Base-by-base conservation (phyloP, 2,797 vertebrate genomes). In the Erethizon dorsatum region DNA sequence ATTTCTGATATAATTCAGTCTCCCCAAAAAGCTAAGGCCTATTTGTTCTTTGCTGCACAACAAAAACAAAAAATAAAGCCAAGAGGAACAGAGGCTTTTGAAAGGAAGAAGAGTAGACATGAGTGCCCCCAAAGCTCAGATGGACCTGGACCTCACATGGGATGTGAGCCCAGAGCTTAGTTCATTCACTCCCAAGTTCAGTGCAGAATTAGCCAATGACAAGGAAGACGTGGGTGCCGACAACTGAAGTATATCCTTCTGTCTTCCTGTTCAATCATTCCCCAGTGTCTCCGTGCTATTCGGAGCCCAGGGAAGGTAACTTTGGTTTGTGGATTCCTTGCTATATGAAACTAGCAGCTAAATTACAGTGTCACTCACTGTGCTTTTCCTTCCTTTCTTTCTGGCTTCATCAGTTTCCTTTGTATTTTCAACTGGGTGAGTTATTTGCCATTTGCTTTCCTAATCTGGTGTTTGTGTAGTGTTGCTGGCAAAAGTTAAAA, bases 391-490 rank as follows among this genome's bases (percentile, higher is more conserved):
- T 71, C 61, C 69, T 88, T 73, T 69, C 24, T 86, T 92, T 79
- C 83, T 56, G 71, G 52, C 61, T 88, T 86, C 73, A 88, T 95
- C 47, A 71, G 61, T 85, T 96, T 79, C 50, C 71, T 37, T 94
- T 89, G 22, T 22, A 20, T 94, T 96, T 97, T 92, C 75, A 73
- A 37, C 3, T 13, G 37, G 57, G 33, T 93, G 83, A 96, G 22
- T 96, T 97, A 91, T 90, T 95, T 87, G n/a, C 88, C 69, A 75
- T 92, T 92, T 90, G 73, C 50, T 88, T 92, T 97, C 95, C 63
- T 94, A 89, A 91, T 73, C 90, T 73, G 28, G 22, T 85, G 59
- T 95, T 90, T 79, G 67, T 78, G 47, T 52, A 90, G 28, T 71
- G 54, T 91, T 65, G 12, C 33, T 77, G 86, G 91, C 83, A 95